These are phyloP conservation scores for Trypoxylus dichotomus DNA, from an alignment of 1,140 invertebrate genomes.

Conservation along the genomic window DNA sequence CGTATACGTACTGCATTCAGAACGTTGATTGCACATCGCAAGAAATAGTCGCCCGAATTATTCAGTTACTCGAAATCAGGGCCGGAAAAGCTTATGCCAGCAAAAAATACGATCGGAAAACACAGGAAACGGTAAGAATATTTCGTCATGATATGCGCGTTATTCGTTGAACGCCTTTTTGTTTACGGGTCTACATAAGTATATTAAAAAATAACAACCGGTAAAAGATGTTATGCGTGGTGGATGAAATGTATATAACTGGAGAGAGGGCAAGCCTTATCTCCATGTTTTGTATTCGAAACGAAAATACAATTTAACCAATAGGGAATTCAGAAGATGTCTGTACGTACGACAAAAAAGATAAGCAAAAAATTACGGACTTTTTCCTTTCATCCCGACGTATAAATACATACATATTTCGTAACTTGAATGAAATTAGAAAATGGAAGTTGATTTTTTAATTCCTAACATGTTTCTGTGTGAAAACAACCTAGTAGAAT, in stretches of 20 bases:
- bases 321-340: not conserved
- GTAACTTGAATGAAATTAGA: too few species aligned
- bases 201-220: not conserved
- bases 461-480: too few species aligned
- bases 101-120: constrained; percentile 50
- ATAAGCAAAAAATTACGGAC: not conserved
- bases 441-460: too few species aligned
- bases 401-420: too few species aligned
- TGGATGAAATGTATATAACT: not conserved
- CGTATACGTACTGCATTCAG: constrained; percentile 70
- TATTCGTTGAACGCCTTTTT: not conserved
- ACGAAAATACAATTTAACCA: not conserved
- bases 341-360: not conserved
- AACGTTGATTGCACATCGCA: constrained; percentile 54
- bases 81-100: constrained; percentile 54
- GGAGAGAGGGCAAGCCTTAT: not conserved
- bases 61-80: constrained; percentile 57
- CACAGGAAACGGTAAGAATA: constrained; percentile 51
- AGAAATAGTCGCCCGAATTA: constrained; percentile 53
- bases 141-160: not conserved
- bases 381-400: too few species aligned
- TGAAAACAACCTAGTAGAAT: too few species aligned
- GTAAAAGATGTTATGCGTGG: not conserved
- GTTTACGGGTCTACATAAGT: not conserved
- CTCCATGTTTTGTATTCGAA: not conserved